Evolutionary conservation across 2,888 invertebrate genomes (phyloP).

Genomic region (Drosophila siamana): DNA sequence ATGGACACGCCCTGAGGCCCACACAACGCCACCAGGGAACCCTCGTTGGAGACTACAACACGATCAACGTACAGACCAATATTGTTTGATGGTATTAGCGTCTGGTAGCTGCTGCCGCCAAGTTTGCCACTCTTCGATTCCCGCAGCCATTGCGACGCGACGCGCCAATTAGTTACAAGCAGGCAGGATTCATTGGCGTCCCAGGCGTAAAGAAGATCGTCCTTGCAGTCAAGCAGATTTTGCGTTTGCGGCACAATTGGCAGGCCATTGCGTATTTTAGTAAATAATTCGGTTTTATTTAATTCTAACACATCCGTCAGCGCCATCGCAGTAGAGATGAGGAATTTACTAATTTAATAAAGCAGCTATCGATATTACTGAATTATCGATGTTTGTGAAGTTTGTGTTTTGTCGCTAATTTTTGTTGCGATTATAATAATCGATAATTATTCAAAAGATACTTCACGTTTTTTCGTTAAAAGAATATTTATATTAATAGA

Average conservation of each 20-base stretch:
- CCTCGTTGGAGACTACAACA: constrained; percentile 88
- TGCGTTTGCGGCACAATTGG: constrained; percentile 86
- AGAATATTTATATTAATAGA: too few species aligned
- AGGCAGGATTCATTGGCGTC: constrained; percentile 87
- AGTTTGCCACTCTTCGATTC: constrained; percentile 28
- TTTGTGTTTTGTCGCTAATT: too few species aligned
- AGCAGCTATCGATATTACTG: neutral
- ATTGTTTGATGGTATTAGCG: constrained; percentile 88
- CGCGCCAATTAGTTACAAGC: constrained; percentile 87
- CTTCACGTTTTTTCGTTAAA: too few species aligned
- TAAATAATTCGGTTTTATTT: constrained; percentile 87
- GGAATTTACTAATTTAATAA: too few species aligned
- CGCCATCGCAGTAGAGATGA: constrained; percentile 63
- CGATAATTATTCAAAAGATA: too few species aligned
- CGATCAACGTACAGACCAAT: constrained; percentile 89
- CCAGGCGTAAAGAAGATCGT: constrained; percentile 89
- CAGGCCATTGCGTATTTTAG: constrained; percentile 86
- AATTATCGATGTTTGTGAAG: neutral
- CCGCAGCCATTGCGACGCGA: constrained; percentile 78
- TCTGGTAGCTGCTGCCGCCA: constrained; percentile 86
- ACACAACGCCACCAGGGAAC: constrained; percentile 88
- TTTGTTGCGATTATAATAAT: too few species aligned
- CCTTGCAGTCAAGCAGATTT: constrained; percentile 87
- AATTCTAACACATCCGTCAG: constrained; percentile 87
- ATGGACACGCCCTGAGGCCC: constrained; percentile 89